Percentiles rank a stretch among this genome's conserved stretches.
These are phyloP conservation scores for Holacanthus passer DNA, from an alignment of 2,113 vertebrate species.

Conservation along the genomic window DNA sequence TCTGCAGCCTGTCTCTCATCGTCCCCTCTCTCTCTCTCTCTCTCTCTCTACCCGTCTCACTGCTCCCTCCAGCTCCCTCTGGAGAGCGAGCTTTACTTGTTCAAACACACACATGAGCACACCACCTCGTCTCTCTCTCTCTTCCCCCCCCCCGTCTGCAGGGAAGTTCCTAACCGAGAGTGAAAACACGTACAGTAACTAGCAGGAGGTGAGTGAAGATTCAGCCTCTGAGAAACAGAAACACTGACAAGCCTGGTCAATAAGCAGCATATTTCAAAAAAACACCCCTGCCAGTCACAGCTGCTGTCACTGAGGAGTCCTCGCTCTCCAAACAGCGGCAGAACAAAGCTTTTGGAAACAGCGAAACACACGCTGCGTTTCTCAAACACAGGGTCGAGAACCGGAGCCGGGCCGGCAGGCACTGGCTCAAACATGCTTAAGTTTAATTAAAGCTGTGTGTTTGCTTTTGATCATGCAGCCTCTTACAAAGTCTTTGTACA, in stretches of 20 bases:
- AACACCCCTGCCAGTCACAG: slow-evolving; percentile 44
- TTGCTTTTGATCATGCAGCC: neutral
- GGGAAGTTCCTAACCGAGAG: slow-evolving; percentile 55
- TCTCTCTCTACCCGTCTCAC: slow-evolving; percentile 29
- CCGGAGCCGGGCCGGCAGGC: neutral
- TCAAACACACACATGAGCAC: slow-evolving; percentile 54
- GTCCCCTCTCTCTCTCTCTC: slow-evolving; percentile 16
- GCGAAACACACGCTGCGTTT: slow-evolving; percentile 7
- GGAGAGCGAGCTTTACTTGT: slow-evolving; percentile 50
- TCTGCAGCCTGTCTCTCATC: slow-evolving; percentile 35
- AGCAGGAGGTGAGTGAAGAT: slow-evolving; percentile 45
- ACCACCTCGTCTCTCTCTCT: slow-evolving; percentile 30
- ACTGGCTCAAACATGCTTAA: slow-evolving; percentile 14
- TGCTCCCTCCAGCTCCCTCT: slow-evolving; percentile 54
- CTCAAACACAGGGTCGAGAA: slow-evolving; percentile 16
- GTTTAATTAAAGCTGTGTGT: slow-evolving; percentile 26
- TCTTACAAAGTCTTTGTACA: slow-evolving; percentile 3
- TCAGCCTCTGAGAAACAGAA: slow-evolving; percentile 44
- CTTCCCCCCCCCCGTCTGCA: slow-evolving; percentile 40
- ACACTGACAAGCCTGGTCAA: slow-evolving; percentile 31
- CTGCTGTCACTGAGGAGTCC: slow-evolving; percentile 43
- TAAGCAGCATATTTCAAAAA: slow-evolving; percentile 39
- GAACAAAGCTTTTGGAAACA: slow-evolving; percentile 33
- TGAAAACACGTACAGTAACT: slow-evolving; percentile 41
- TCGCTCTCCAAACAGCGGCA: slow-evolving; percentile 16